Conservation (phyloP, 2,113 vertebrate species). For the Poeciliopsis occidentalis region DNA sequence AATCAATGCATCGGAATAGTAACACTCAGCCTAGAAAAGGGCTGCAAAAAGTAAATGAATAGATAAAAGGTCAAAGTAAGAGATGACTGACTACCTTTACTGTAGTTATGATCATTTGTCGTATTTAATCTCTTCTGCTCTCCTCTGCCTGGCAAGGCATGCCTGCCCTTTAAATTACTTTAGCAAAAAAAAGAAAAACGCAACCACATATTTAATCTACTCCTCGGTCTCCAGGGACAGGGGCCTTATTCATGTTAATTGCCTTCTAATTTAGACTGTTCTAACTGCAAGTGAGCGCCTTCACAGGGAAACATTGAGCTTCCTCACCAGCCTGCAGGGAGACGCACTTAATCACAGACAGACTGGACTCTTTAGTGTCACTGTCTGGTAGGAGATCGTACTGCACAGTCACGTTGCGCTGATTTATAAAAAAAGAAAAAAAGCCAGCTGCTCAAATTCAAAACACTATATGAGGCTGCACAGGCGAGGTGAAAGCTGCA, state of each 20-base stretch:
- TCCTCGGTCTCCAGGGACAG: conserved; percentile 21
- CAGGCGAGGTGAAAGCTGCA: neutral
- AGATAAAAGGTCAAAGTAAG: conserved; percentile 14
- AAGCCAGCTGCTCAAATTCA: neutral
- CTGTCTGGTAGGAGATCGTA: conserved; percentile 59
- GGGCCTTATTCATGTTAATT: conserved; percentile 53
- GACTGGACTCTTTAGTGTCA: conserved; percentile 61
- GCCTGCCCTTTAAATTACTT: conserved; percentile 3
- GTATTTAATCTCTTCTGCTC: conserved; percentile 13
- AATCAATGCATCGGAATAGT: conserved; percentile 4
- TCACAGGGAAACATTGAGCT: conserved; percentile 1
- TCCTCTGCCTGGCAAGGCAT: neutral
- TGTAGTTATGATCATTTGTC: conserved; percentile 7
- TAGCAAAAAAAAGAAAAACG: neutral
- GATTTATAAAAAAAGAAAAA: neutral
- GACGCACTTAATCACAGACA: neutral
- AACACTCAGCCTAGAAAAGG: conserved; percentile 1
- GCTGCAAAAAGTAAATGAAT: neutral
- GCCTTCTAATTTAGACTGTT: conserved; percentile 33
- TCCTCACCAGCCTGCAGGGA: conserved; percentile 22
- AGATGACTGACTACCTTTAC: neutral
- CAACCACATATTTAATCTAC: conserved; percentile 46
- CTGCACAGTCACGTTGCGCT: conserved; percentile 28
- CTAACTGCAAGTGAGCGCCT: conserved; percentile 8
- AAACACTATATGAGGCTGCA: neutral